Percentiles rank a stretch among this genome's conserved stretches.
Evolutionary conservation across 2,113 vertebrate genomes (phyloP).

Genomic region (Noctilio leporinus): DNA sequence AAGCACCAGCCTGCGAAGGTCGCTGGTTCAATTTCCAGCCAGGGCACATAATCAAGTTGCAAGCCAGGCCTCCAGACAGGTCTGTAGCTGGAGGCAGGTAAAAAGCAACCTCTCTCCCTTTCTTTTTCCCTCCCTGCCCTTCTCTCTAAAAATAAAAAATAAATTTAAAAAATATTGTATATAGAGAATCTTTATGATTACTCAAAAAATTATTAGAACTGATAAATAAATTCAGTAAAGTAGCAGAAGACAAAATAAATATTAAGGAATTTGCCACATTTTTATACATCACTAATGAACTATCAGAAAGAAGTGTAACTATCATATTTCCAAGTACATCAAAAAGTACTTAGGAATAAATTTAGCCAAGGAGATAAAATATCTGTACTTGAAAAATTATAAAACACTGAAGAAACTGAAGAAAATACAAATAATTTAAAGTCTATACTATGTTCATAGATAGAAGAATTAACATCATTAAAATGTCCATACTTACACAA

Average conservation of each 20-base stretch:
- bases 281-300: not conserved
- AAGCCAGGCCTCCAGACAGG: no score
- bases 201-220: not conserved
- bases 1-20: no score
- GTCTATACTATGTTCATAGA: not conserved
- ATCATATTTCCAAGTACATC: not conserved
- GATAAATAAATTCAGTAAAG: not conserved
- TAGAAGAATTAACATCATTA: not conserved
- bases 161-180: not conserved
- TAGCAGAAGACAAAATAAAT: not conserved
- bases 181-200: not conserved
- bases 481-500: not conserved
- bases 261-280: not conserved
- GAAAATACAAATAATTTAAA: not conserved
- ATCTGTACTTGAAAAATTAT: not conserved
- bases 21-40: no score
- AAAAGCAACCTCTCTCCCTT: no score
- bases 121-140: no score
- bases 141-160: no score
- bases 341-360: not conserved
- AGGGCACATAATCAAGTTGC: no score
- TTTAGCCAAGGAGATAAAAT: not conserved
- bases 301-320: not conserved
- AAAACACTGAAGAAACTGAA: not conserved
- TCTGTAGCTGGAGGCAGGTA: no score